Percentiles rank a stretch among this genome's conserved stretches.
These are phyloP conservation scores for Lasioglossum oenotherae DNA, from an alignment of 2,888 invertebrate genomes.

Conservation along the genomic window DNA sequence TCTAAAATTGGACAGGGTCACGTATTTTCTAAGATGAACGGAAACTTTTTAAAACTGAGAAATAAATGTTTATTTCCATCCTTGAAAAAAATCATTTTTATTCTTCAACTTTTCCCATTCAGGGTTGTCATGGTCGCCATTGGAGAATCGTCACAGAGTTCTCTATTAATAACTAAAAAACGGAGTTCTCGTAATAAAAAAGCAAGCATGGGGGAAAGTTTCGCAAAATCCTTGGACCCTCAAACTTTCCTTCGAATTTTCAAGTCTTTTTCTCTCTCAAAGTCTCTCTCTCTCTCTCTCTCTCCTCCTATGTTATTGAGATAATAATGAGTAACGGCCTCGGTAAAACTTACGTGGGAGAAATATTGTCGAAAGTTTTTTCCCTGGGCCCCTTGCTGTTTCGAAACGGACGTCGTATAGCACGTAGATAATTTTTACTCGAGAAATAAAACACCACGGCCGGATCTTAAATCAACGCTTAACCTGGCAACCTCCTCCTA, in stretches of 20 bases:
- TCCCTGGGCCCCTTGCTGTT: neutral
- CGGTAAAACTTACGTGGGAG: constrained; percentile 19
- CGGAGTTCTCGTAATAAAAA: neutral
- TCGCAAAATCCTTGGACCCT: constrained; percentile 25
- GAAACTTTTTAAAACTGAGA: too few species aligned
- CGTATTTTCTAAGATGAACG: too few species aligned
- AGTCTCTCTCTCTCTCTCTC: neutral
- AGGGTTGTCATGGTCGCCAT: neutral
- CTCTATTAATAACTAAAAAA: constrained; percentile 23
- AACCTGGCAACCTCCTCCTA: constrained; percentile 31
- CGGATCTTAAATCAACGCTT: constrained; percentile 43
- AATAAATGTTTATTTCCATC: neutral
- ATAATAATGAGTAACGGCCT: constrained; percentile 51
- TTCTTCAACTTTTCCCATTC: neutral
- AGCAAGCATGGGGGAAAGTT: constrained; percentile 19
- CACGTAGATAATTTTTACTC: constrained; percentile 38
- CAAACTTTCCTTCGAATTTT: constrained; percentile 16
- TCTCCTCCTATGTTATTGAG: constrained; percentile 27
- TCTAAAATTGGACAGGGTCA: too few species aligned
- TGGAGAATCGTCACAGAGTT: constrained; percentile 1
- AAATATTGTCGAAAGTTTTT: constrained; percentile 46
- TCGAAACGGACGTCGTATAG: neutral
- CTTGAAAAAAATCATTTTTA: neutral
- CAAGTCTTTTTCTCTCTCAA: neutral
- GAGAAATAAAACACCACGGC: constrained; percentile 17